Conservation (phyloP, 2,888 invertebrate species). For the Protophormia terraenovae region DNA sequence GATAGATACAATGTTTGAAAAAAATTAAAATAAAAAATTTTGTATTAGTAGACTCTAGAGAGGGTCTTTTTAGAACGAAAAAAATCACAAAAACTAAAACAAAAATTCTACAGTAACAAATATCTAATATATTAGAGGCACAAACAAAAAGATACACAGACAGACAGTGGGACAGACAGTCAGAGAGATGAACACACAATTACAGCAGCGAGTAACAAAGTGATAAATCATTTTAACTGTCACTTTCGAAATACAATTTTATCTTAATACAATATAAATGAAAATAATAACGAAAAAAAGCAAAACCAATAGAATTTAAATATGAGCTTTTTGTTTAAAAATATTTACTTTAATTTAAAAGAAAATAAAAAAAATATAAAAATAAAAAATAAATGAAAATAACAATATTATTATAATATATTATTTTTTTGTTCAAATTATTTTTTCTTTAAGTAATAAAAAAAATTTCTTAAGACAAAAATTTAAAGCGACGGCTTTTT, state of each 20-base stretch:
- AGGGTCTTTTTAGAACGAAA: slow-evolving; percentile 42
- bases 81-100: slow-evolving; percentile 42
- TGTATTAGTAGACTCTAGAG: slow-evolving; percentile 45
- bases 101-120: slow-evolving; percentile 12
- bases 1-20: slow-evolving; percentile 12
- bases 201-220: slow-evolving; percentile 74
- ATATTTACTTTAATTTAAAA: slow-evolving; percentile 39
- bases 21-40: slow-evolving; percentile 4
- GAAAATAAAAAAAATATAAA: neutral
- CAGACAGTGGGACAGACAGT: neutral
- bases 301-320: slow-evolving; percentile 11
- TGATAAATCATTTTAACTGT: slow-evolving; percentile 81
- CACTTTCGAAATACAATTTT: slow-evolving; percentile 81
- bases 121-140: slow-evolving; percentile 53
- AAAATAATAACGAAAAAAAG: slow-evolving; percentile 40
- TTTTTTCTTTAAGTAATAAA: too few species aligned
- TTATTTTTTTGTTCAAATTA: neutral
- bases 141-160: slow-evolving; percentile 27
- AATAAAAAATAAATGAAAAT: slow-evolving; percentile 20
- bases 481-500: too few species aligned
- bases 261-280: slow-evolving; percentile 76
- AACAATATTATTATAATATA: neutral
- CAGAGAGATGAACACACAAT: neutral
- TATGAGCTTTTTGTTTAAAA: neutral
- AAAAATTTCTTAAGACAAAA: neutral